Conservation (phyloP, 2,888 invertebrate genomes). For the Caenorhabditis sinica region DNA sequence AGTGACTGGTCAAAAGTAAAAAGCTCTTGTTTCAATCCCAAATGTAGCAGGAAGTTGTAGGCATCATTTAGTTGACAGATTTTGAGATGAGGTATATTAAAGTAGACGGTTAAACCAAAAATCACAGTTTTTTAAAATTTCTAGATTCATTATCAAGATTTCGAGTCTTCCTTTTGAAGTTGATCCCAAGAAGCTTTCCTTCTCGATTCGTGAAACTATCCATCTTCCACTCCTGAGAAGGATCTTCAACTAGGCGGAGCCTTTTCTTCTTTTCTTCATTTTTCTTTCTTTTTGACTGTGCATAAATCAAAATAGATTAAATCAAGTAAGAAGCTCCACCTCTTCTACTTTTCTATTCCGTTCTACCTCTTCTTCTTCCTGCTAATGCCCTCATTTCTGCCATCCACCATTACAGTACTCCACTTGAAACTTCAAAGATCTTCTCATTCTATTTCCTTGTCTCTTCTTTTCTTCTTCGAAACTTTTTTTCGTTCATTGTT, state of each 20-base stretch:
- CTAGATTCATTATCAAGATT: too few relatives aligned
- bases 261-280: background rate
- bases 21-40: constrained; percentile 30
- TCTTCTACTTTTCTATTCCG: constrained; percentile 1
- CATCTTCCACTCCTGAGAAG: background rate
- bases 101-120: background rate
- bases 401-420: constrained; percentile 15
- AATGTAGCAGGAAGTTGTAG: background rate
- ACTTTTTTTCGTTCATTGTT: constrained; percentile 20
- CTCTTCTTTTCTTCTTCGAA: background rate
- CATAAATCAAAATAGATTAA: constrained; percentile 51
- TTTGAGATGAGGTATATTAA: too few relatives aligned
- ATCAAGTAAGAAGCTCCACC: constrained; percentile 22
- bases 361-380: background rate
- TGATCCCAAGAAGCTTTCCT: background rate
- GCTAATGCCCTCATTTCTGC: background rate
- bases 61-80: background rate
- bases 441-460: constrained; percentile 2
- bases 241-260: constrained; percentile 11
- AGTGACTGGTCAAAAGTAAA: constrained; percentile 5
- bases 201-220: background rate
- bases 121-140: background rate
- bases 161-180: too few relatives aligned
- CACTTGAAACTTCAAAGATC: constrained; percentile 23
- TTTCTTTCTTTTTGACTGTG: constrained; percentile 16